Evolutionary conservation across 2,888 invertebrate species (phyloP).

Genomic region (Ectropis crepuscularia): DNA sequence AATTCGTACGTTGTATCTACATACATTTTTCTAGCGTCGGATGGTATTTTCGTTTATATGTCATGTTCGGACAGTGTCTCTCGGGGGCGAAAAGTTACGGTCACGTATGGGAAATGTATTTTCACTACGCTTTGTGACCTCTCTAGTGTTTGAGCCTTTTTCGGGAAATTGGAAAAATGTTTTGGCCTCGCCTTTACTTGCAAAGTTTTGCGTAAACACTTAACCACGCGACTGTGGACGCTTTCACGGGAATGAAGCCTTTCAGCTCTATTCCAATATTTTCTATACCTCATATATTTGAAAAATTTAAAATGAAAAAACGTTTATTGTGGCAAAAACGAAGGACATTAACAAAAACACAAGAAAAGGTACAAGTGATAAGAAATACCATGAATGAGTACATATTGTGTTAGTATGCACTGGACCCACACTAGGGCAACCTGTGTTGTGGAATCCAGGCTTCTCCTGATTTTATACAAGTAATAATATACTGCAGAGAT

Average conservation of each 20-base stretch:
- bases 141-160: slow-evolving; percentile 63
- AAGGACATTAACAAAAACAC: no score
- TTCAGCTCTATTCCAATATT: slow-evolving; percentile 26
- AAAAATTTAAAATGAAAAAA: no score
- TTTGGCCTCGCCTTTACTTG: slow-evolving; percentile 59
- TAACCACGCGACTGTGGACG: slow-evolving; percentile 40
- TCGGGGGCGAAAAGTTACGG: slow-evolving; percentile 62
- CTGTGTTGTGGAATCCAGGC: no score
- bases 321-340: no score
- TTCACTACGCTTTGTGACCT: slow-evolving; percentile 70
- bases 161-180: slow-evolving; percentile 74
- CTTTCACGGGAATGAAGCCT: slow-evolving; percentile 54
- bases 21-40: slow-evolving; percentile 55
- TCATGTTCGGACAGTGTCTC: slow-evolving; percentile 60
- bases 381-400: no score
- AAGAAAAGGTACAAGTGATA: no score
- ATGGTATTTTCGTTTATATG: slow-evolving; percentile 62
- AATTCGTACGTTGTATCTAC: slow-evolving; percentile 46
- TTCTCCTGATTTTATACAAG: no score
- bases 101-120: slow-evolving; percentile 69
- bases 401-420: no score
- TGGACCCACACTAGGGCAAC: no score
- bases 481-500: no score
- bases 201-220: slow-evolving; percentile 64
- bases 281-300: no score